Base-by-base conservation (phyloP, 2,113 vertebrate species). In the Paradisaea rubra region DNA sequence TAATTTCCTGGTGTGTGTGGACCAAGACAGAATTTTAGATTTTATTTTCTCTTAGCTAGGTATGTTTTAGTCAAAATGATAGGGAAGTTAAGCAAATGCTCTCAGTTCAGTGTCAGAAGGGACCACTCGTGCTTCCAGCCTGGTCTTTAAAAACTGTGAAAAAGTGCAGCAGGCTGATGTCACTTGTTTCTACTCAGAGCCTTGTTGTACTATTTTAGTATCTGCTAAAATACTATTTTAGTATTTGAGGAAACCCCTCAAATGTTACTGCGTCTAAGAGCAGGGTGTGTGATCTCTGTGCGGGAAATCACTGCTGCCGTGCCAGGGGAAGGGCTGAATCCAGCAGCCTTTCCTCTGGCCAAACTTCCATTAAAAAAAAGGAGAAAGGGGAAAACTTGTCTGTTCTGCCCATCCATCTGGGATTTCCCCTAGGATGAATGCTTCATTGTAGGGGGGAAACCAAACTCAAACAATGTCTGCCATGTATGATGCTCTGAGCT, bases 241-340 rank as follows among this genome's bases (percentile, higher is more conserved):
- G 35, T 74, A 15, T 74, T 72, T 88, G 19, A n/a, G n/a, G 65
- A 84, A 81, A 49, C 10, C 12, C 18, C 28, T 81, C 42, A 63
- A 44, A 66, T 39, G 13, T 45, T 56, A 18, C 9, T 37, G 15
- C 7, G 3, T 35, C 49, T 3, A 2, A 45, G 71, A 35, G 35
- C 1, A 1, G 45, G 14, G 11, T 2, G 18, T 30, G 33, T 20
- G 25, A 72, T n/a, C 52, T 35, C 6, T 11, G 1, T 0, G 12
- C 59, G 69, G 73, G 35, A 63, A 50, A 66, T 66, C 17, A 6
- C 52, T 59, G 60, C 83, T 54, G 54, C 33, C 0, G 0, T 56
- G 19, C 15, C 11, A 12, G 13, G 21, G 3, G 4, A 37, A 37
- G 45, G 35, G 19, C 73, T 80, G 78, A 64, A 31, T 45, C 61